Percentiles rank a stretch among this genome's conserved stretches.
Evolutionary conservation across 1,140 invertebrate genomes (phyloP).

Genomic region (Proctacanthus coquilletti): DNA sequence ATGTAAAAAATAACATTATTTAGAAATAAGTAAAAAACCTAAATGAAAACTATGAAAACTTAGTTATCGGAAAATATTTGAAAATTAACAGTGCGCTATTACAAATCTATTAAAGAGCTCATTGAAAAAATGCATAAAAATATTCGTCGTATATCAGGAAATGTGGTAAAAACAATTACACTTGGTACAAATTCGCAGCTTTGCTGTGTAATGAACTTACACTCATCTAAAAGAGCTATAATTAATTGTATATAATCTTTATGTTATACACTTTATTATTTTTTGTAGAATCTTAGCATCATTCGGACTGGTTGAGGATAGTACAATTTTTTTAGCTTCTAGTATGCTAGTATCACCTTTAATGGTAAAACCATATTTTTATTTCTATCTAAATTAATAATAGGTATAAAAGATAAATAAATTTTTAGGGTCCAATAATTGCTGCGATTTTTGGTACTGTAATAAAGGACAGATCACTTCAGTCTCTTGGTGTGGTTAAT

Average conservation of each 20-base stretch:
- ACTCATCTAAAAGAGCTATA: no score
- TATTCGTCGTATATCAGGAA: no score
- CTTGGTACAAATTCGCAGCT: no score
- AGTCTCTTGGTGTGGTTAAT: slow-evolving; percentile 41
- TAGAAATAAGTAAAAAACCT: no score
- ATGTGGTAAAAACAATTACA: no score
- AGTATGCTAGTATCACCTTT: slow-evolving; percentile 66
- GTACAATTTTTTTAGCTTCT: slow-evolving; percentile 52
- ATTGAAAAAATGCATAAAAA: no score
- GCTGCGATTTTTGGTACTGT: slow-evolving; percentile 56
- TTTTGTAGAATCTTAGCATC: slow-evolving; percentile 33
- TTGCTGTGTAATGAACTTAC: no score
- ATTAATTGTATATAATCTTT: slow-evolving; percentile 1
- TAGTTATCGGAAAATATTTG: no score
- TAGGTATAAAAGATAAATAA: neutral
- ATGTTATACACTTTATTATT: neutral
- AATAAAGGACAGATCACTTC: slow-evolving; percentile 44
- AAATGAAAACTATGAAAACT: no score
- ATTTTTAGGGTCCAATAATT: slow-evolving; percentile 51
- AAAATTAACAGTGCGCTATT: no score
- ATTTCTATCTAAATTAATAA: neutral
- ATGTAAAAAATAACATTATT: no score
- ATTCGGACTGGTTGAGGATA: slow-evolving; percentile 64
- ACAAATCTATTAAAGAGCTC: no score
- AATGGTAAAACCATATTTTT: slow-evolving; percentile 39